Evolutionary conservation across 2,113 vertebrate genomes (phyloP), one percentile per base, ranked within the genome.

Genomic region (Perccottus glenii): DNA sequence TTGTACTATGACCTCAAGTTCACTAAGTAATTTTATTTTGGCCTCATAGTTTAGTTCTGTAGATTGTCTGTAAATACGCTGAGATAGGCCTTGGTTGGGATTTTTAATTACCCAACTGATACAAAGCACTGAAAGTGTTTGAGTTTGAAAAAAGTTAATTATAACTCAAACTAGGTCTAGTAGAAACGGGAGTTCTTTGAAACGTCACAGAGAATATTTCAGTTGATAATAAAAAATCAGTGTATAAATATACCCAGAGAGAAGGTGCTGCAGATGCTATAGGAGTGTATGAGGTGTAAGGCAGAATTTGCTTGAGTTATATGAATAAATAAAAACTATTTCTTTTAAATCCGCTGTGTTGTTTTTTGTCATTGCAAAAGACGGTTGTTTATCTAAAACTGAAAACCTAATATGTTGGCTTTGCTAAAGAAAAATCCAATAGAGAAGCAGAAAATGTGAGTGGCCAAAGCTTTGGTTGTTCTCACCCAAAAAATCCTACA

Each of bases 281-380:
- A 89, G 78, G 58, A 68, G 61, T 69, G 36, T 75, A 36, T 33
- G 59, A 82, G 46, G 73, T 67, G 75, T 83, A 82, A 81, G 75
- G 62, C 55, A 80, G 75, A 60, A 67, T 59, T 67, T 66, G 47
- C 19, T 72, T 82, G 15, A 70, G 82, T 69, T n/a, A 80, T 83
- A 72, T 83, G 71, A 87, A 81, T 60, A 80, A 90, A 90, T 77
- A 76, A 82, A 89, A 88, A 65, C 16, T 62, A 63, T 90, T 78
- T 88, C 83, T 90, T 90, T 91, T 85, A 75, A 79, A 81, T 57
- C 14, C 33, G 57, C 38, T 67, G 15, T 63, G 33, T 36, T 36
- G 12, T 55, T 64, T 64, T 67, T 44, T 63, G 19, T 75, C 49
- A 44, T 45, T 27, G n/a, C 49, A 15, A 42, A 60, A 67, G 32